phyloP scores from a whole-genome alignment of 1,140 invertebrate genomes.

The Leptinotarsa defecta region DNA sequence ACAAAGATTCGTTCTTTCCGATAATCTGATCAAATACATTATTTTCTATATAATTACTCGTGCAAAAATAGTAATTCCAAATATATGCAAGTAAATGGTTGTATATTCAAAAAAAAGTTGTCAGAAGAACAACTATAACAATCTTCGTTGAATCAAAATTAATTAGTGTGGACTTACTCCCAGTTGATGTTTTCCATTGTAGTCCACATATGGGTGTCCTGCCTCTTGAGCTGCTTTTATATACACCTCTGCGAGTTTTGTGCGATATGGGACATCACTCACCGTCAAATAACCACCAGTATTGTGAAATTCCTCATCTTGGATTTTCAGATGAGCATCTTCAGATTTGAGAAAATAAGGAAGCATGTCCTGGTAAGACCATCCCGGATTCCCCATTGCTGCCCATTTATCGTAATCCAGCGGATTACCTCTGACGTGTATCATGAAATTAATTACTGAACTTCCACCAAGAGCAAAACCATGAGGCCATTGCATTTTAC shows the following conservation, averaged over 20 bases:
- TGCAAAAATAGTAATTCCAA: no score
- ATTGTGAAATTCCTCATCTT: constrained; percentile 60
- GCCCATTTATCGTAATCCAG: constrained; percentile 71
- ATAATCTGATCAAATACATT: no score
- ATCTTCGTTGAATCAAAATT: no score
- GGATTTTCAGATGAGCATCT: constrained; percentile 59
- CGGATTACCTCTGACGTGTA: constrained; percentile 83
- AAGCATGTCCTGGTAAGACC: constrained; percentile 80
- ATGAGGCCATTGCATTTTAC: constrained; percentile 64
- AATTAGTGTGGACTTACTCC: constrained; percentile 59
- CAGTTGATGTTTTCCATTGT: constrained; percentile 87
- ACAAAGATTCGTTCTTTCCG: no score
- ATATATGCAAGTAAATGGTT: no score
- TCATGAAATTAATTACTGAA: constrained; percentile 86
- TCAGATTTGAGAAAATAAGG: constrained; percentile 83
- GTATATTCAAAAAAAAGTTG: no score
- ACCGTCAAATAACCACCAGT: constrained; percentile 46
- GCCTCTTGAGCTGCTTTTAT: constrained; percentile 76
- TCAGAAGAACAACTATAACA: no score
- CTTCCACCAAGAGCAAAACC: constrained; percentile 74
- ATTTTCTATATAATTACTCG: no score
- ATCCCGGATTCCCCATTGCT: constrained; percentile 73
- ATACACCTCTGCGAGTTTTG: constrained; percentile 66
- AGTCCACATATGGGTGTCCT: constrained; percentile 73
- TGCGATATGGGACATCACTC: constrained; percentile 61